Evolutionary conservation across 2,888 invertebrate species (phyloP), one percentile per base, ranked within the genome.

Genomic region (Odontomyia ornata): DNA sequence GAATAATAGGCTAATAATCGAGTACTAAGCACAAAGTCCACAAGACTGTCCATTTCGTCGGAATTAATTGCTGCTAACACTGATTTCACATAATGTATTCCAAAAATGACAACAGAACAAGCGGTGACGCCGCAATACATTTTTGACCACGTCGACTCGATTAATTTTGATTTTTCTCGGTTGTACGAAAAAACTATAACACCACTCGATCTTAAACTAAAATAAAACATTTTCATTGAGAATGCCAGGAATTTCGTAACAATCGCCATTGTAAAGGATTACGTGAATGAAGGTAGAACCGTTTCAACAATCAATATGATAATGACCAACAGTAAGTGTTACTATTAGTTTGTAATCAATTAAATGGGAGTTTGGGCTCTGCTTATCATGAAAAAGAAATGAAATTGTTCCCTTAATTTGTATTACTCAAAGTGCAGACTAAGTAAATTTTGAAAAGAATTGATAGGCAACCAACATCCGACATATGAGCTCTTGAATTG

Each of bases 81-180:
- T 4, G 52, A 52, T 52, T 18, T 52, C 15, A 52, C 52, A 18
- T 52, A 52, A 18, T 11, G 1, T 18, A 65, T 15, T 36, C 65
- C 65, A 4, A 65, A 15, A 1, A 18, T 5, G 13, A 52, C 4
- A 3, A 36, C 4, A 36, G 15, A 7, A n/a, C 30, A 2, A 18
- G 65, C 65, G n/a, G 27, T 15, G 36, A 65, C 30, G 1, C 36
- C 36, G n/a, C 65, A 65, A 21, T 36, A 30, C 9, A 36, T 27
- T 65, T 18, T 65, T 1, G 65, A 25, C 30, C 30, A 65, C 18
- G 9, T 65, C 5, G 65, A 65, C 11, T 65, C 65, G 4, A 65
- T 18, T 18, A 65, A 18, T 36, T 21, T 27, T 1, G 65, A 65
- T 36, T 27, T n/a, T 11, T 36, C 28, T 3, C n/a, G n/a, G 18